A percentile compares a stretch with the other conserved stretches of the same genome.
These are phyloP conservation scores for Hypselothyrea guttata DNA, from an alignment of 2,888 invertebrate species.

Conservation along the genomic window DNA sequence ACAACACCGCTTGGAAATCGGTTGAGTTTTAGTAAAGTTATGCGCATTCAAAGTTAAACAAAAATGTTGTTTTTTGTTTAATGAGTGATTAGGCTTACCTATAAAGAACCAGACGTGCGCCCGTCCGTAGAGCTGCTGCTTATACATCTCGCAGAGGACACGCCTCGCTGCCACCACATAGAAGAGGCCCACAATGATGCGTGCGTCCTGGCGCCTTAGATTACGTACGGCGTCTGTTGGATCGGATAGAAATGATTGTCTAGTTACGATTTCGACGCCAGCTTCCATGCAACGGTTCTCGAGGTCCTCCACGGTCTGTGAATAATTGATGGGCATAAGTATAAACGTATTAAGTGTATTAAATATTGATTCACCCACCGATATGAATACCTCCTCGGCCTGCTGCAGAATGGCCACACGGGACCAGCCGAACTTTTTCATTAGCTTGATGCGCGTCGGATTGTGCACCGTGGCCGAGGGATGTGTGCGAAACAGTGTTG, in stretches of 20 bases:
- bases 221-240: constrained; percentile 98
- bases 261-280: constrained; percentile 96
- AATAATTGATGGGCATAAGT: constrained; percentile 41
- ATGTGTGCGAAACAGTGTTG: constrained; percentile 98
- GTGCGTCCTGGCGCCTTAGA: constrained; percentile 96
- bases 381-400: constrained; percentile 98
- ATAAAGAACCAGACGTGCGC: constrained; percentile 99
- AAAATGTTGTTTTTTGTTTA: no score
- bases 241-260: constrained; percentile 98
- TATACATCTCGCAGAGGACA: constrained; percentile 98
- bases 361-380: constrained; percentile 84
- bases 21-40: no score
- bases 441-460: constrained; percentile 96
- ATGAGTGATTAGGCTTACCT: constrained; percentile 84
- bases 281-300: constrained; percentile 96
- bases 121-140: constrained; percentile 95
- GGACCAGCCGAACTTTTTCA: constrained; percentile 99
- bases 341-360: neutral
- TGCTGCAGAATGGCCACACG: constrained; percentile 98
- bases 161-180: constrained; percentile 98
- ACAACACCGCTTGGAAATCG: no score
- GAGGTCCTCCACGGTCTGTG: constrained; percentile 97
- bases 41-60: no score
- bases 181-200: constrained; percentile 98
- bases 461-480: constrained; percentile 99